Evolutionary conservation across 2,797 vertebrate genomes (phyloP).

Genomic region (Syngnathus rostellatus): DNA sequence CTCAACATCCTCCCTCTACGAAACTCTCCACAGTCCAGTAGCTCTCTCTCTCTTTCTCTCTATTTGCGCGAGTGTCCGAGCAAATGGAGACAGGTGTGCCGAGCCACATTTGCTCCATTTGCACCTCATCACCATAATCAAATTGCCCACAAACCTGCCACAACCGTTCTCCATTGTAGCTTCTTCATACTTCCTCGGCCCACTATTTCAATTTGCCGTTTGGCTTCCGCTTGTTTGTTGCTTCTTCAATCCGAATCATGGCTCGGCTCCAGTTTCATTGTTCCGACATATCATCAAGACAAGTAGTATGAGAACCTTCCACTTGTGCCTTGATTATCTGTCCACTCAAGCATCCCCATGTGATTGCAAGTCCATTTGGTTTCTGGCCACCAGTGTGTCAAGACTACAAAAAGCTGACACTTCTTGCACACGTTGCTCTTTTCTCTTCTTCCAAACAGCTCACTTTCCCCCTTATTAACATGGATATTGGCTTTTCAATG

Average conservation of each 20-base stretch:
- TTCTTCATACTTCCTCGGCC: neutral
- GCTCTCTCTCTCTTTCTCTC: neutral
- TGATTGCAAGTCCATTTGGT: neutral
- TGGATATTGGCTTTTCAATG: conserved; percentile 38
- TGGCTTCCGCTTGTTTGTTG: neutral
- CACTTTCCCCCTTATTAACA: conserved; percentile 21
- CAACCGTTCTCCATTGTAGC: neutral
- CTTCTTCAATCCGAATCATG: neutral
- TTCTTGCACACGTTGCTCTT: neutral
- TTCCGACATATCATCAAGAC: neutral
- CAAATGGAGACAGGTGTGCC: conserved; percentile 1
- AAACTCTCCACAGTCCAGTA: neutral
- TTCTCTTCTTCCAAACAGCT: conserved; percentile 11
- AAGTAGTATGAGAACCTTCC: neutral
- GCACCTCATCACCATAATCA: conserved; percentile 8
- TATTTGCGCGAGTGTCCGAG: neutral
- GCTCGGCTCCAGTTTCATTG: neutral
- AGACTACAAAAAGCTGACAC: neutral
- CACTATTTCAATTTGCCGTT: conserved; percentile 4
- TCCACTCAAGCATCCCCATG: neutral
- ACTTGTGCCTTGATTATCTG: neutral
- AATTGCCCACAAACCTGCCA: conserved; percentile 1
- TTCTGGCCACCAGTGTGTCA: conserved; percentile 1
- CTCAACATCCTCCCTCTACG: neutral
- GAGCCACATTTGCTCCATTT: neutral